These are phyloP conservation scores for Chelonoidis abingdonii DNA, from an alignment of 2,113 vertebrate genomes.

Conservation along the genomic window DNA sequence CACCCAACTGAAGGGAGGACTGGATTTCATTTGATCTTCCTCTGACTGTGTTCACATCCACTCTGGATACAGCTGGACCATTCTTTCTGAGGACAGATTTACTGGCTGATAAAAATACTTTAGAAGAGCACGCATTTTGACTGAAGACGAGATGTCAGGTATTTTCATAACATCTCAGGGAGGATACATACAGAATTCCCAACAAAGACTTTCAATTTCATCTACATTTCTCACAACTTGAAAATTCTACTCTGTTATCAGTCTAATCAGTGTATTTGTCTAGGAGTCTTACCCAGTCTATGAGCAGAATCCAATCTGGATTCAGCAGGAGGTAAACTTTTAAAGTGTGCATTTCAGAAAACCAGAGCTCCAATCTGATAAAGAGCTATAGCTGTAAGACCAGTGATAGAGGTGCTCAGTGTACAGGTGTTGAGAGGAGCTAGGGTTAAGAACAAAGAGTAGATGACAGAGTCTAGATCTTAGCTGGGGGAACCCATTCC, in stretches of 20 bases:
- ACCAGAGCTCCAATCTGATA: background rate
- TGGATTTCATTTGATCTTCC: background rate
- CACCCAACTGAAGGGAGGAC: background rate
- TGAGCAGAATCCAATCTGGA: background rate
- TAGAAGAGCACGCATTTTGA: background rate
- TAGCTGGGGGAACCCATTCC: background rate
- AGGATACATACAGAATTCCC: background rate
- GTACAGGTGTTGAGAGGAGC: background rate
- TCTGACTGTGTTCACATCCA: background rate
- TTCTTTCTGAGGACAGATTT: background rate
- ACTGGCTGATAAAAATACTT: background rate
- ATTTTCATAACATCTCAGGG: background rate
- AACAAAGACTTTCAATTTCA: background rate
- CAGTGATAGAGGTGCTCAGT: too few relatives aligned
- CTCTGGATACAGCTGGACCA: background rate
- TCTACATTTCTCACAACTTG: background rate
- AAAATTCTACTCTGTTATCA: background rate
- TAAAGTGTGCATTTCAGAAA: background rate
- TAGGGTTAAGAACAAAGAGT: background rate
- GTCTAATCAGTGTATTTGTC: background rate
- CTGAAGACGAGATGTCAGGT: background rate
- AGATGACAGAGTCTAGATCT: too few relatives aligned
- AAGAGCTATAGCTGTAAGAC: too few relatives aligned
- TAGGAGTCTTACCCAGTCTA: background rate
- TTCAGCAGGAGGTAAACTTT: background rate